phyloP scores from a whole-genome alignment of 2,113 vertebrate species.

The Crotalus helleri region DNA sequence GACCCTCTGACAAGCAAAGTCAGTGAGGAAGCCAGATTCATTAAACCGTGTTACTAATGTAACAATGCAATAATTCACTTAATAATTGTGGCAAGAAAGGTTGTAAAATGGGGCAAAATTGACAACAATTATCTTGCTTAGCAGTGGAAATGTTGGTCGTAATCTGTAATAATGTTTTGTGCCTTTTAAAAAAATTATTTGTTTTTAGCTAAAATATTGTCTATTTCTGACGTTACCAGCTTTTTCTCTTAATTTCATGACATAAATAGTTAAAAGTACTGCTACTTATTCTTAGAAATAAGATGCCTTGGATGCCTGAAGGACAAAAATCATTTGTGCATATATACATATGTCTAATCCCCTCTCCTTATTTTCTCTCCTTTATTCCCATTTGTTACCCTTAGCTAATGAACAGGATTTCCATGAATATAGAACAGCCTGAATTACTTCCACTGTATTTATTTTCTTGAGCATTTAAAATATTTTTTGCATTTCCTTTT shows the following conservation, averaged over 20 bases:
- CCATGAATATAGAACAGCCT: background rate
- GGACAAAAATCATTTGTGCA: background rate
- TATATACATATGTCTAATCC: background rate
- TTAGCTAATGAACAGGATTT: background rate
- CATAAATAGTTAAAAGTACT: background rate
- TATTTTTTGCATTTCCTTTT: conserved; percentile 19
- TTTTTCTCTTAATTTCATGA: background rate
- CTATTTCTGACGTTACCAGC: background rate
- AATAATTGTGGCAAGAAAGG: background rate
- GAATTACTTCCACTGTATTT: background rate
- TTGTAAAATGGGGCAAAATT: background rate
- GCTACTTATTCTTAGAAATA: background rate
- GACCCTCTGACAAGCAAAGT: no score
- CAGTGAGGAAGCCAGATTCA: no score
- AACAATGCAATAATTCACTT: no score
- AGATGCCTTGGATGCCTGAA: background rate
- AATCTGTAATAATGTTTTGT: background rate
- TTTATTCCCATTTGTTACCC: background rate
- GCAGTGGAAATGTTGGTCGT: background rate
- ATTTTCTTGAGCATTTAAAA: background rate
- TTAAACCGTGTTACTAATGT: no score
- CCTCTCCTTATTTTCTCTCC: background rate
- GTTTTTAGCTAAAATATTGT: background rate
- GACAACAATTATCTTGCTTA: background rate
- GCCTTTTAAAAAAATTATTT: background rate